These are phyloP conservation scores for Drosophila yakuba DNA, from an alignment of 1,140 invertebrate species.

Conservation along the genomic window DNA sequence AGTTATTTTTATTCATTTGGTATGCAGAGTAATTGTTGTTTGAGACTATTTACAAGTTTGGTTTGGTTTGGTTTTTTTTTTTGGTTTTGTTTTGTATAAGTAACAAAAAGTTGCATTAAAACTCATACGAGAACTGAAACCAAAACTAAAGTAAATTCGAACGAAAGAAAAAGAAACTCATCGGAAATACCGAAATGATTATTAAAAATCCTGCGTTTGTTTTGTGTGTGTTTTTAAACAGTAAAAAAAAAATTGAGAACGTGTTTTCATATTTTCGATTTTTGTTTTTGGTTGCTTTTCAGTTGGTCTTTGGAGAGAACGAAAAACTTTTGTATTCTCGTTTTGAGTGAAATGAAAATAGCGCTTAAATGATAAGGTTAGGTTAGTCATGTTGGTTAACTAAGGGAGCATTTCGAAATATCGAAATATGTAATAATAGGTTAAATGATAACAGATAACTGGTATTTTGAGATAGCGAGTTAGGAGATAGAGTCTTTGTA, in stretches of 20 bases:
- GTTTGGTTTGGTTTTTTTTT: conserved; percentile 56
- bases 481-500: conserved; percentile 68
- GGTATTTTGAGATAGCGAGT: conserved; percentile 79
- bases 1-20: conserved; percentile 69
- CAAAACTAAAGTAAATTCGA: conserved; percentile 36
- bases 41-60: conserved; percentile 82
- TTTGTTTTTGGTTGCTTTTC: conserved; percentile 36
- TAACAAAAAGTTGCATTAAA: conserved; percentile 41
- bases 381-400: conserved; percentile 66
- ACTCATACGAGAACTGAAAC: conserved; percentile 36
- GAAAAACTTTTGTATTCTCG: conserved; percentile 67
- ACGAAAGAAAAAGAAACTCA: conserved; percentile 30
- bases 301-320: conserved; percentile 60
- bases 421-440: conserved; percentile 51
- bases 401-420: conserved; percentile 53
- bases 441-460: conserved; percentile 60
- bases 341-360: conserved; percentile 54
- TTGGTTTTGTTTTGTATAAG: conserved; percentile 47
- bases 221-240: conserved; percentile 57
- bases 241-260: conserved; percentile 27
- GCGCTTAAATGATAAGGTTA: conserved; percentile 60
- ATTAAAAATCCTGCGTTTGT: conserved; percentile 61
- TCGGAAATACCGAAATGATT: conserved; percentile 36
- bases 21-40: conserved; percentile 77
- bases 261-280: conserved; percentile 36